These are phyloP conservation scores for Lepidurus arcticus DNA, from an alignment of 1,140 invertebrate species.

Conservation along the genomic window DNA sequence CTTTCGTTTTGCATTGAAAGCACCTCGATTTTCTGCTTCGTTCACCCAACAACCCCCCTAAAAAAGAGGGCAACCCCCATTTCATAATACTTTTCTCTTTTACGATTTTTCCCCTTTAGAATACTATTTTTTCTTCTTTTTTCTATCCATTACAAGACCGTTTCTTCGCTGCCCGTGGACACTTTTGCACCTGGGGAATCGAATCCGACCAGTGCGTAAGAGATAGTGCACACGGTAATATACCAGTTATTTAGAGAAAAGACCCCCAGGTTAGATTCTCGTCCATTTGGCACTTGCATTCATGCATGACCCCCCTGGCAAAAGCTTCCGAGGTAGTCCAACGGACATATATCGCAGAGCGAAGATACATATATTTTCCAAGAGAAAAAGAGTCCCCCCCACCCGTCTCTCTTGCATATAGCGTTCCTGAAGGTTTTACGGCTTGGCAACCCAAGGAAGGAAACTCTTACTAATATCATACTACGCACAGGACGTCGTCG, in stretches of 20 bases:
- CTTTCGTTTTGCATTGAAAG: conserved; percentile 2
- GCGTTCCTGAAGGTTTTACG: conserved; percentile 16
- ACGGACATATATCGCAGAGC: neutral
- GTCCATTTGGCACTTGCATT: conserved; percentile 21
- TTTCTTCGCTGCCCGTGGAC: neutral
- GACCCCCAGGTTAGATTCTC: conserved; percentile 8
- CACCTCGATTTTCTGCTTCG: neutral
- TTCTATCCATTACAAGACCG: neutral
- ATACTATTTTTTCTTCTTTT: neutral
- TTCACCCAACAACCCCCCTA: neutral
- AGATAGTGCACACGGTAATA: neutral
- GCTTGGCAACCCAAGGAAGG: conserved; percentile 10
- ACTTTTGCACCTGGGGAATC: neutral
- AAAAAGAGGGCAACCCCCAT: neutral
- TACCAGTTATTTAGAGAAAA: neutral
- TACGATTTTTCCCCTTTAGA: neutral
- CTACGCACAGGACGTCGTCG: neutral
- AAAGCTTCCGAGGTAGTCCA: neutral
- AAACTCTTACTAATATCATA: neutral
- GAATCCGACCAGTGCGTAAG: neutral
- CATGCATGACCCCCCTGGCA: conserved; percentile 11
- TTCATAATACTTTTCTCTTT: neutral
- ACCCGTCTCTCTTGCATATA: neutral
- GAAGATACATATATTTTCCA: neutral
- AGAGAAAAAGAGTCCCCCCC: no score